Evolutionary conservation across 2,797 vertebrate species (phyloP).

Genomic region (Falco concolor): DNA sequence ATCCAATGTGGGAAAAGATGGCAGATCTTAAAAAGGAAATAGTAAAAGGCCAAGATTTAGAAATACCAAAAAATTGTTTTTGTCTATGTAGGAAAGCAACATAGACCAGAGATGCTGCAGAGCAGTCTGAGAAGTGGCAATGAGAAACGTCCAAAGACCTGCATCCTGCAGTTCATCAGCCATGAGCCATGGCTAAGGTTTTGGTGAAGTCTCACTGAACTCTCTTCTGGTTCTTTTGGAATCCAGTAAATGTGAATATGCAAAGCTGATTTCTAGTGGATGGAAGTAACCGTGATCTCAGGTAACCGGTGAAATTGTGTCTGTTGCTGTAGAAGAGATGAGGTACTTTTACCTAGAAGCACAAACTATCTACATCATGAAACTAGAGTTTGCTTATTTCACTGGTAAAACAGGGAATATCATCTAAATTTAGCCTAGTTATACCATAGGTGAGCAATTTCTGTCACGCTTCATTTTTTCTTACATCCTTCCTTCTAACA

Average conservation of each 20-base stretch:
- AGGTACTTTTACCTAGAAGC: background rate
- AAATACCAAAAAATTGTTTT: background rate
- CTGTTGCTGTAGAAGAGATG: background rate
- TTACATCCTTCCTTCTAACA: background rate
- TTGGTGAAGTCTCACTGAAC: background rate
- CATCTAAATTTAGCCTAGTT: background rate
- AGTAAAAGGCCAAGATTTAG: background rate
- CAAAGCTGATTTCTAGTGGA: background rate
- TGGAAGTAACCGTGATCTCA: background rate
- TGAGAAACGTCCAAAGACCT: background rate
- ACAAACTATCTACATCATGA: background rate
- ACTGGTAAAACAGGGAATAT: background rate
- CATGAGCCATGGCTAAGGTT: background rate
- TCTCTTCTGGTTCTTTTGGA: background rate
- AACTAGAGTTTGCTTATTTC: background rate
- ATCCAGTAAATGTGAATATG: background rate
- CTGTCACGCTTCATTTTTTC: background rate
- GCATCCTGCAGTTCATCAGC: background rate
- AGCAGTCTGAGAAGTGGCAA: background rate
- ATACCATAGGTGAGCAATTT: background rate
- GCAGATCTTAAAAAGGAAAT: background rate
- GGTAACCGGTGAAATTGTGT: background rate
- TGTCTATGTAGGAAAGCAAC: background rate
- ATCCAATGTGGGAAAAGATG: background rate
- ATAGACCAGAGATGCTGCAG: background rate